Conservation (phyloP, 2,797 vertebrate genomes). For the Scolopax bukidnonensis region DNA sequence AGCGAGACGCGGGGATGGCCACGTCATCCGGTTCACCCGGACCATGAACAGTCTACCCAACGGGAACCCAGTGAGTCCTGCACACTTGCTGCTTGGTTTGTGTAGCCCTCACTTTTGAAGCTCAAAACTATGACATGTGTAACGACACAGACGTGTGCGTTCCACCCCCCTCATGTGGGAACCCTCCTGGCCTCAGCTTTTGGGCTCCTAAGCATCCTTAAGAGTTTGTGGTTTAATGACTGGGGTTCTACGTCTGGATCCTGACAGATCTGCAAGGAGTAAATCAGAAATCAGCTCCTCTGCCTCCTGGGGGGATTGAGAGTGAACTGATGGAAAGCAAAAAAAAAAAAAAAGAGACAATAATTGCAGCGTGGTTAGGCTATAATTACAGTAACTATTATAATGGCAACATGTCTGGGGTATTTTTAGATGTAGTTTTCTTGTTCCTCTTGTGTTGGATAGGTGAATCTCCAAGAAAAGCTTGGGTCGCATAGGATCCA, state of each 20-base stretch:
- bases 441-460: neutral
- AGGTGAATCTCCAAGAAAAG: neutral
- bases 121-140: accelerated
- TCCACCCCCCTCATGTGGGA: neutral
- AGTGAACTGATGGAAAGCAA: neutral
- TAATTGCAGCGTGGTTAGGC: neutral
- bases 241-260: neutral
- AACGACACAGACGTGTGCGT: accelerated
- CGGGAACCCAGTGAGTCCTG: neutral
- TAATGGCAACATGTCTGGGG: accelerated
- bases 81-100: accelerated
- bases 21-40: slow-evolving; percentile 48
- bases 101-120: neutral
- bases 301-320: neutral
- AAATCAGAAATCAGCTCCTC: neutral
- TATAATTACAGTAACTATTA: neutral
- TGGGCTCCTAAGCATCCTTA: accelerated
- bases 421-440: neutral
- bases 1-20: neutral
- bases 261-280: neutral
- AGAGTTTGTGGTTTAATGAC: neutral
- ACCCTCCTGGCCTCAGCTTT: neutral
- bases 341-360: neutral
- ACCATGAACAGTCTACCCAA: slow-evolving; percentile 67
- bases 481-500: neutral